Evolutionary conservation across 2,888 invertebrate genomes (phyloP).

Genomic region (Luperina nickerlii): DNA sequence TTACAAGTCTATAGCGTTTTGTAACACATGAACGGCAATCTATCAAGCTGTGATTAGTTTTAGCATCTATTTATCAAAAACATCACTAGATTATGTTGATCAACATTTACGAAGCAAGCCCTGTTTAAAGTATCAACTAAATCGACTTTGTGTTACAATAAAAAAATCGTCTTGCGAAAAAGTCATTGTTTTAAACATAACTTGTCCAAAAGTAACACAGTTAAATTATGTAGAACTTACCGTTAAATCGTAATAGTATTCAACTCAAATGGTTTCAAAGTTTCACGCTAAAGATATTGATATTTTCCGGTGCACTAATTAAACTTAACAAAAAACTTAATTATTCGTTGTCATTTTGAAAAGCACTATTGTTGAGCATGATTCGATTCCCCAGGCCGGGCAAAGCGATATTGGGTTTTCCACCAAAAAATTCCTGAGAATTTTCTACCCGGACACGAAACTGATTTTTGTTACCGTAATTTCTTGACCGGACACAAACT

Average conservation of each 20-base stretch:
- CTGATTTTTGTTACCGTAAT: too few relatives aligned
- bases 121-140: conserved; percentile 12
- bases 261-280: background rate
- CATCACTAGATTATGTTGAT: conserved; percentile 75
- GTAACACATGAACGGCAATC: conserved; percentile 79
- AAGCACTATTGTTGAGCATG: background rate
- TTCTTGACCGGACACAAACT: too few relatives aligned
- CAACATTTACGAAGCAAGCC: conserved; percentile 54
- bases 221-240: conserved; percentile 1
- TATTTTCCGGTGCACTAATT: background rate
- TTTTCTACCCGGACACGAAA: too few relatives aligned
- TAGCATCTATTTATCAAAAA: conserved; percentile 81
- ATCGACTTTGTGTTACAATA: conserved; percentile 40
- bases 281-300: background rate
- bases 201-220: background rate
- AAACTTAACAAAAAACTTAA: conserved; percentile 1
- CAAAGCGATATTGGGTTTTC: too few relatives aligned
- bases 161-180: conserved; percentile 27
- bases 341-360: background rate
- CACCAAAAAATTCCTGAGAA: too few relatives aligned
- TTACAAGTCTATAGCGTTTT: conserved; percentile 81
- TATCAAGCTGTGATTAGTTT: conserved; percentile 80
- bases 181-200: conserved; percentile 4
- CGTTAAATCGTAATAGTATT: background rate
- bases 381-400: too few relatives aligned